Conservation (phyloP, 2,888 invertebrate species). For the Drosophila rellima region DNA sequence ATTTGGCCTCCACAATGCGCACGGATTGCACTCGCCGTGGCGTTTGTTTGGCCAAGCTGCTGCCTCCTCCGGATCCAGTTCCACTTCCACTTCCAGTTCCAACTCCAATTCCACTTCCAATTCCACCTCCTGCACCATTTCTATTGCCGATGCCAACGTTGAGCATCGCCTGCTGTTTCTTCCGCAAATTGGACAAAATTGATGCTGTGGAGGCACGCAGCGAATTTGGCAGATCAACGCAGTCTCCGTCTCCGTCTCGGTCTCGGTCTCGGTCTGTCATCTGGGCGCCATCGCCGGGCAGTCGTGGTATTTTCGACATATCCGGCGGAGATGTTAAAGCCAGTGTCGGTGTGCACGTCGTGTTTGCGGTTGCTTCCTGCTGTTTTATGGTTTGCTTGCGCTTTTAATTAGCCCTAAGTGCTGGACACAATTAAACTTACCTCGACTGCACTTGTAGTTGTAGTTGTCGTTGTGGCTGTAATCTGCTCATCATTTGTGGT, state of each 20-base stretch:
- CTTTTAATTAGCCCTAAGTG: constrained; percentile 77
- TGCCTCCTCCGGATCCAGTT: constrained; percentile 5
- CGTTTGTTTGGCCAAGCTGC: constrained; percentile 60
- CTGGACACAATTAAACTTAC: constrained; percentile 70
- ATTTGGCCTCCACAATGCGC: constrained; percentile 83
- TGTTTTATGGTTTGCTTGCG: constrained; percentile 60
- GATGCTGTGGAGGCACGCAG: constrained; percentile 69
- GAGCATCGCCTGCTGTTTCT: constrained; percentile 71
- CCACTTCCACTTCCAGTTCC: background rate
- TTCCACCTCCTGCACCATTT: background rate
- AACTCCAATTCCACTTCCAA: constrained; percentile 7
- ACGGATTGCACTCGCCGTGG: constrained; percentile 84
- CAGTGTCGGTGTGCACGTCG: constrained; percentile 25
- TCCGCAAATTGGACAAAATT: constrained; percentile 75
- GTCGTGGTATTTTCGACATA: constrained; percentile 84
- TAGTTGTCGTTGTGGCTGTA: constrained; percentile 42
- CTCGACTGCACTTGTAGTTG: constrained; percentile 56
- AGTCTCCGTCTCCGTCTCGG: too few relatives aligned
- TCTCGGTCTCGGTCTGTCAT: constrained; percentile 74
- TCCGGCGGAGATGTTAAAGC: constrained; percentile 60
- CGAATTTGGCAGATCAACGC: constrained; percentile 61
- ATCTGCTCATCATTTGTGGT: constrained; percentile 71
- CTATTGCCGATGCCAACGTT: constrained; percentile 24
- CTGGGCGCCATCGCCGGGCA: constrained; percentile 84
- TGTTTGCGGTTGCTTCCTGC: constrained; percentile 59